A percentile compares a stretch with the other conserved stretches of the same genome.
These are phyloP conservation scores for Scylla paramamosain DNA, from an alignment of 1,140 invertebrate genomes.

Conservation along the genomic window DNA sequence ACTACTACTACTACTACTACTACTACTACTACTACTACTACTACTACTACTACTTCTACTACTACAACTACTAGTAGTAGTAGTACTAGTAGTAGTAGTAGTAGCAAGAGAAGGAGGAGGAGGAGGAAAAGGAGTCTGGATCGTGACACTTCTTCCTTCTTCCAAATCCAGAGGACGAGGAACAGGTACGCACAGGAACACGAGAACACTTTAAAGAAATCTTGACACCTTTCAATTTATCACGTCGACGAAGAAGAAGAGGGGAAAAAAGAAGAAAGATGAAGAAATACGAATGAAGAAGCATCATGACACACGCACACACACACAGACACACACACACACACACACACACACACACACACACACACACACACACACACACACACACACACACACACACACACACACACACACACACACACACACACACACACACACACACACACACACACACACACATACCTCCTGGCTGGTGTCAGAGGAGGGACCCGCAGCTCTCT, in stretches of 20 bases:
- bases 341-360: neutral
- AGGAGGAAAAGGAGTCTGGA: neutral
- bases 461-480: neutral
- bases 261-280: too few species aligned
- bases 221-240: too few species aligned
- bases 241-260: neutral
- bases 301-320: neutral
- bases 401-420: constrained; percentile 11
- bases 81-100: constrained; percentile 11
- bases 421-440: neutral
- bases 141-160: too few species aligned
- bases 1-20: neutral
- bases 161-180: too few species aligned
- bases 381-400: constrained; percentile 10
- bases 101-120: neutral
- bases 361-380: constrained; percentile 7
- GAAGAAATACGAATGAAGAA: too few species aligned
- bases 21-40: constrained; percentile 6
- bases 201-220: too few species aligned
- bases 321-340: neutral
- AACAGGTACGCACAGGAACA: too few species aligned
- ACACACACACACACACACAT: neutral
- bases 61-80: neutral
- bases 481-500: neutral
- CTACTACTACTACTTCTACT: neutral